phyloP scores from a whole-genome alignment of 2,113 vertebrate genomes.

The Ophthalmotilapia sp. region DNA sequence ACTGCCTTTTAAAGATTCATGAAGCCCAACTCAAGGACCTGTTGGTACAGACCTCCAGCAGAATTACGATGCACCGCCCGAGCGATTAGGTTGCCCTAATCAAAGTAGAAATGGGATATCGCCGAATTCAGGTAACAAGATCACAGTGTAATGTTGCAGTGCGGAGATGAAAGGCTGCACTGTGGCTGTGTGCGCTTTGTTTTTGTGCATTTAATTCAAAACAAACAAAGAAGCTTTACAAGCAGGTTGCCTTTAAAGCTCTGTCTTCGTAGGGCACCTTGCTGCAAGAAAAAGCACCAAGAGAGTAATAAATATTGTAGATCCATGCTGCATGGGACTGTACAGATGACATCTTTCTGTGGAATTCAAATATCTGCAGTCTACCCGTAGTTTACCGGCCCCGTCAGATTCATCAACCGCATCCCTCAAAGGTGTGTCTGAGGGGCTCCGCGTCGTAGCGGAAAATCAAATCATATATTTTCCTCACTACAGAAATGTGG shows the following conservation, averaged over 20 bases:
- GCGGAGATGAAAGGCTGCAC: constrained; percentile 28
- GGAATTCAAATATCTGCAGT: constrained; percentile 11
- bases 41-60: not conserved
- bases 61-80: constrained; percentile 40
- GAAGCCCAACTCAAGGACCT: constrained; percentile 45
- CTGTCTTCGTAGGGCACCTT: not conserved
- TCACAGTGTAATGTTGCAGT: not conserved
- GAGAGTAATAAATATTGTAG: not conserved
- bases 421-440: not conserved
- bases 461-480: constrained; percentile 29
- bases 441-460: not conserved
- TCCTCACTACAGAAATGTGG: not conserved
- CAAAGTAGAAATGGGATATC: constrained; percentile 28
- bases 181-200: not conserved
- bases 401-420: not conserved
- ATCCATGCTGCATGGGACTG: not conserved
- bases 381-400: not conserved
- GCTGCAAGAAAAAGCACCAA: not conserved
- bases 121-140: constrained; percentile 15
- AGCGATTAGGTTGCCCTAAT: constrained; percentile 30
- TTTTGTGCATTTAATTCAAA: constrained; percentile 7
- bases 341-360: not conserved
- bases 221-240: not conserved
- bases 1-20: constrained; percentile 56
- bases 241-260: not conserved